Conservation (phyloP, 2,888 invertebrate genomes). For the Agrotis exclamationis region DNA sequence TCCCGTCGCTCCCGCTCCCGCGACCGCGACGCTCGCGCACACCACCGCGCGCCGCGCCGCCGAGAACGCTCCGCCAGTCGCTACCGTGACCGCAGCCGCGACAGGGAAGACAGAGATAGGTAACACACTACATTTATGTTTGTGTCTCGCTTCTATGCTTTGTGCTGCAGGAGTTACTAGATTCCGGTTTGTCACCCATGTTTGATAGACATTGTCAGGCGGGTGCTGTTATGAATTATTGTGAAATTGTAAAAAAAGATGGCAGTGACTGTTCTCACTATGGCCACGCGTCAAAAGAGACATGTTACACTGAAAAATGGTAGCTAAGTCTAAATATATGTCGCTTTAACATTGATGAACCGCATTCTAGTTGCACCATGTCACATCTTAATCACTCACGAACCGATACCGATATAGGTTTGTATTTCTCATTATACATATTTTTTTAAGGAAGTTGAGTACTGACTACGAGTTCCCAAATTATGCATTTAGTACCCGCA, state of each 20-base stretch:
- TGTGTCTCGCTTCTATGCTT: constrained; percentile 11
- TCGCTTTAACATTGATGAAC: neutral
- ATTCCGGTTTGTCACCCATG: neutral
- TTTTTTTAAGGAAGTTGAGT: neutral
- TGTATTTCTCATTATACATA: neutral
- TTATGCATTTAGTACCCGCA: neutral
- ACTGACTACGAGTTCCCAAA: too few species aligned
- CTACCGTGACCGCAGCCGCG: constrained; percentile 85
- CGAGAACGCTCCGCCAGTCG: constrained; percentile 84
- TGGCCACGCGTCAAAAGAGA: too few species aligned
- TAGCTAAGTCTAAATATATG: neutral
- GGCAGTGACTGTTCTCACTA: neutral
- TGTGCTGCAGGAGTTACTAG: neutral
- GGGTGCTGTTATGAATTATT: neutral
- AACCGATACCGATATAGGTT: too few species aligned
- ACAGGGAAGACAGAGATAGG: constrained; percentile 87
- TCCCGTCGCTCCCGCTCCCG: constrained; percentile 88
- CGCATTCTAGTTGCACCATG: neutral
- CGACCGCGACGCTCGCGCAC: constrained; percentile 78
- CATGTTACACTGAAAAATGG: neutral
- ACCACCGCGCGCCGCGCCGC: constrained; percentile 84
- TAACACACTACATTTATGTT: constrained; percentile 45
- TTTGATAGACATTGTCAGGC: too few species aligned
- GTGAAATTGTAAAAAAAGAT: neutral
- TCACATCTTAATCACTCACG: neutral